Conservation (phyloP, 30 jellyfish, hydroid and myxozoan genomes). For the Calvadosia cruxmelitensis region DNA sequence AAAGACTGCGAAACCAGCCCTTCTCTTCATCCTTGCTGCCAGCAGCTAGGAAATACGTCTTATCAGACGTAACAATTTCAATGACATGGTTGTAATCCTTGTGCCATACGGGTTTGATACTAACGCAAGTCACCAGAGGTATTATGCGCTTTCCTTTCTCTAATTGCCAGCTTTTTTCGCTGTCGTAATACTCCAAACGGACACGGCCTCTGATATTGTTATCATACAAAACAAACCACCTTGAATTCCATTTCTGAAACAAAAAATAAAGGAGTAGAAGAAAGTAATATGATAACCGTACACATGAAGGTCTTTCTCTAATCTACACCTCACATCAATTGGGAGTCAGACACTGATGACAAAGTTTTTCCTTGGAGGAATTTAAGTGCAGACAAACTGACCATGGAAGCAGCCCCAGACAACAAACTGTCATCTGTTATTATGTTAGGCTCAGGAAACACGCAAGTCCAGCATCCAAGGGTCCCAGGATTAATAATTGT, state of each 20-base stretch:
- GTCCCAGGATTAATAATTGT: no score
- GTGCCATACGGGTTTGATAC: constrained; percentile 96
- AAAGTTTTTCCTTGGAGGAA: neutral
- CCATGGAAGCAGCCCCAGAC: neutral
- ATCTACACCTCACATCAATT: no score
- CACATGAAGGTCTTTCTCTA: no score
- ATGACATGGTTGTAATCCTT: constrained; percentile 86
- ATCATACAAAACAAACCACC: constrained; percentile 92
- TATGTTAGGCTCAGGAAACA: no score
- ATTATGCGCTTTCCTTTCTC: constrained; percentile 91
- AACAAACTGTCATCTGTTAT: no score
- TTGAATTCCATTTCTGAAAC: constrained; percentile 89
- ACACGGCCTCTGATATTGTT: constrained; percentile 94
- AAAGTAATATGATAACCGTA: neutral
- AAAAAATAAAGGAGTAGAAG: neutral
- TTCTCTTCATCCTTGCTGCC: constrained; percentile 90
- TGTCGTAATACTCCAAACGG: constrained; percentile 86
- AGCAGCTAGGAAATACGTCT: constrained; percentile 88
- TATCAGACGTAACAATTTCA: constrained; percentile 87
- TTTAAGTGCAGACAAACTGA: neutral
- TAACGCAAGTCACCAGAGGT: constrained; percentile 87
- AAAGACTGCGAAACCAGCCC: constrained; percentile 81
- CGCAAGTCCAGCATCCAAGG: no score
- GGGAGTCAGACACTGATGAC: no score
- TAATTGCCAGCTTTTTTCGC: constrained; percentile 84